phyloP scores from a whole-genome alignment of 1,140 invertebrate species.

The Dreissena polymorpha region DNA sequence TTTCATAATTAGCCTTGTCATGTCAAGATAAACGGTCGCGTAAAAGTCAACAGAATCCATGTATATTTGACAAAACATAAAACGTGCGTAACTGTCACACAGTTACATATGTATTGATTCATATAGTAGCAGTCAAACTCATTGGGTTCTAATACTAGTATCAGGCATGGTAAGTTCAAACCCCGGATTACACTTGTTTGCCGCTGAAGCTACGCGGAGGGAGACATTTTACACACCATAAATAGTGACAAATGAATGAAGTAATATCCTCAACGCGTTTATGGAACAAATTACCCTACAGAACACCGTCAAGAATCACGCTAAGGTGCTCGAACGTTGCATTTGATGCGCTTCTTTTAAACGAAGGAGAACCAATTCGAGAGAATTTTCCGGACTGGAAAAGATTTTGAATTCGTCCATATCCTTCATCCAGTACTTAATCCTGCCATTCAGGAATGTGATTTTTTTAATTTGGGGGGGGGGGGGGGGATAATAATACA shows the following conservation, averaged over 20 bases:
- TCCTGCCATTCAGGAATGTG: slow-evolving; percentile 53
- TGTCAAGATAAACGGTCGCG: too few species aligned
- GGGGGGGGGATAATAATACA: too few species aligned
- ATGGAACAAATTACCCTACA: too few species aligned
- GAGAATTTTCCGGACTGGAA: slow-evolving; percentile 32
- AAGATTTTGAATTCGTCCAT: slow-evolving; percentile 58
- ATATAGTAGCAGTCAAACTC: too few species aligned
- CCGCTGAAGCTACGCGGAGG: slow-evolving; percentile 90
- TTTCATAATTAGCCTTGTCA: too few species aligned
- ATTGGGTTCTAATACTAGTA: slow-evolving; percentile 72
- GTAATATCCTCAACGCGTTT: too few species aligned
- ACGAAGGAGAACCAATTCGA: slow-evolving; percentile 37
- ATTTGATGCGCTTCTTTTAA: slow-evolving; percentile 4
- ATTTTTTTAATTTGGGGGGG: too few species aligned
- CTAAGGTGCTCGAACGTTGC: slow-evolving; percentile 14
- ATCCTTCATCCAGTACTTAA: slow-evolving; percentile 54
- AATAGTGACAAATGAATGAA: too few species aligned
- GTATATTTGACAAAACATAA: too few species aligned
- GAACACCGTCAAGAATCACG: slow-evolving; percentile 5
- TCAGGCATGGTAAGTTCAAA: slow-evolving; percentile 68
- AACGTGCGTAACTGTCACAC: too few species aligned
- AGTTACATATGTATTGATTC: too few species aligned
- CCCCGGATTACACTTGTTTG: slow-evolving; percentile 88
- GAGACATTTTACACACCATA: slow-evolving; percentile 84
- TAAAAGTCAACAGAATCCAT: too few species aligned